A percentile compares a stretch with the other conserved stretches of the same genome.
phyloP scores from a whole-genome alignment of 1,140 invertebrate genomes.

The Monochamus saltuarius region DNA sequence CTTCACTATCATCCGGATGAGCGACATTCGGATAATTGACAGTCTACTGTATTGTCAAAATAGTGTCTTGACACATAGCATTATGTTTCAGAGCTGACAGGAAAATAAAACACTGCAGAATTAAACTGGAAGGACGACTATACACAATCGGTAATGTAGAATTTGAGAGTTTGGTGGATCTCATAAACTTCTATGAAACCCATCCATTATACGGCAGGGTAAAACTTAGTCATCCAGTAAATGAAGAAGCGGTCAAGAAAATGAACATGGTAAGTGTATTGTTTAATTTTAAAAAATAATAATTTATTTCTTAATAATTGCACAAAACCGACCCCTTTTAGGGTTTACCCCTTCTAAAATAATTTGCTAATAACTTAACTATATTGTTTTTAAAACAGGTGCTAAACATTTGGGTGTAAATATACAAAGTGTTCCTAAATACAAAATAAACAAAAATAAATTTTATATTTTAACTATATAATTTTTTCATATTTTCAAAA shows the following conservation, averaged over 20 bases:
- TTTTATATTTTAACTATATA: too few species aligned
- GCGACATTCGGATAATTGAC: too few species aligned
- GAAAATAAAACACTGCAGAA: conserved; percentile 93
- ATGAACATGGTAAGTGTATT: conserved; percentile 64
- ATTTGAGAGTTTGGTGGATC: conserved; percentile 92
- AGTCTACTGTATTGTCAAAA: too few species aligned
- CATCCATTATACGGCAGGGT: conserved; percentile 89
- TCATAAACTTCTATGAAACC: conserved; percentile 88
- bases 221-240: conserved; percentile 85
- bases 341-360: neutral
- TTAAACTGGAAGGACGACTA: conserved; percentile 85
- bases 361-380: too few species aligned
- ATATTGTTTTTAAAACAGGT: too few species aligned
- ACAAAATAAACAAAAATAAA: too few species aligned
- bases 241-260: conserved; percentile 69
- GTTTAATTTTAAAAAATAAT: neutral
- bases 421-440: too few species aligned
- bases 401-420: too few species aligned
- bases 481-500: too few species aligned
- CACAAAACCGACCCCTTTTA: conserved; percentile 38
- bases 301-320: conserved; percentile 21
- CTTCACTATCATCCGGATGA: too few species aligned
- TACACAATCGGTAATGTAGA: conserved; percentile 88
- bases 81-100: conserved; percentile 73
- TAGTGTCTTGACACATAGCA: too few species aligned